These are phyloP conservation scores for Chymomyza costata DNA, from an alignment of 1,140 invertebrate genomes.

Conservation along the genomic window DNA sequence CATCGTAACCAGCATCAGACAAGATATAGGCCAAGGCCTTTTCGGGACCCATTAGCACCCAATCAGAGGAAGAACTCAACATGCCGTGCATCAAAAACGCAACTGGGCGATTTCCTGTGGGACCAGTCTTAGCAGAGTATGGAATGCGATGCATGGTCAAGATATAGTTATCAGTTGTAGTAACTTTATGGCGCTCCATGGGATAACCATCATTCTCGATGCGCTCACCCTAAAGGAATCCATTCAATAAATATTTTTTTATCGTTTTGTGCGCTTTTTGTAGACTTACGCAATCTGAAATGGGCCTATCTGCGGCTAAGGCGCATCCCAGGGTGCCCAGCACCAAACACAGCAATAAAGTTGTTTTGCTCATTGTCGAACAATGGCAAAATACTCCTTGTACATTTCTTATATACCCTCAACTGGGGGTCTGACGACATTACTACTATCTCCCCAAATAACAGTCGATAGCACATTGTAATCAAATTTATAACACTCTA, in stretches of 20 bases:
- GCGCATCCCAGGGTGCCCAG: conserved; percentile 34
- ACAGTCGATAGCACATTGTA: conserved; percentile 9
- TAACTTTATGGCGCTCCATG: conserved; percentile 53
- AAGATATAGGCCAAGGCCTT: conserved; percentile 77
- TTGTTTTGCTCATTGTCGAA: conserved; percentile 15
- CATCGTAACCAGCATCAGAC: conserved; percentile 81
- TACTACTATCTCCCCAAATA: conserved; percentile 18
- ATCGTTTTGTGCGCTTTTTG: not conserved
- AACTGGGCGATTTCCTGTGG: conserved; percentile 34
- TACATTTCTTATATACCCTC: conserved; percentile 28
- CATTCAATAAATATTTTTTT: not conserved
- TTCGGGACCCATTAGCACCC: conserved; percentile 61
- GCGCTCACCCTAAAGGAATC: conserved; percentile 41
- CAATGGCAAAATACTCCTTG: conserved; percentile 1
- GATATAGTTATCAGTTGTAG: conserved; percentile 53
- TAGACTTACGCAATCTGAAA: conserved; percentile 57
- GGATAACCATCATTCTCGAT: conserved; percentile 61
- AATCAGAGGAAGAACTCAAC: conserved; percentile 60
- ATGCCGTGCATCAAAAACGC: conserved; percentile 66
- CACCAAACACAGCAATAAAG: conserved; percentile 16
- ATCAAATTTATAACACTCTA: conserved; percentile 42
- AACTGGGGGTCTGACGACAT: conserved; percentile 13
- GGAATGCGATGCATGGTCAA: conserved; percentile 67
- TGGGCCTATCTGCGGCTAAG: conserved; percentile 39
- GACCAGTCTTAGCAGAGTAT: conserved; percentile 42